Conservation (phyloP, 1,140 invertebrate genomes). For the Camponotus vicinus region DNA sequence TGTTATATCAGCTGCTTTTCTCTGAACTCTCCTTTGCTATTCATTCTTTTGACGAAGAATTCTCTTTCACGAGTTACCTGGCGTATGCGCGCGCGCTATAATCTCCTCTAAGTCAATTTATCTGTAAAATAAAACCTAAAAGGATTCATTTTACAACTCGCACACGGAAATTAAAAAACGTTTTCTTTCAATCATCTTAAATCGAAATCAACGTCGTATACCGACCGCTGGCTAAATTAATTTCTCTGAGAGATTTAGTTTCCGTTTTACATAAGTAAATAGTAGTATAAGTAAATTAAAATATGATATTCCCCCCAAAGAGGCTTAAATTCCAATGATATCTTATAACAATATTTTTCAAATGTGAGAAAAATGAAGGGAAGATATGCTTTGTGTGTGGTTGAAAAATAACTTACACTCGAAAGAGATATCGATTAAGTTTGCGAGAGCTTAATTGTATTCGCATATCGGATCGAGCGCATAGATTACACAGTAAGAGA, state of each 20-base stretch:
- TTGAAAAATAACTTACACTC: conserved; percentile 5
- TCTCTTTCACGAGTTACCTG: conserved; percentile 17
- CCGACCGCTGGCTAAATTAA: conserved; percentile 10
- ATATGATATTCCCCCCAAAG: neutral
- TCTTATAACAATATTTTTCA: neutral
- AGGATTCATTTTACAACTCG: conserved; percentile 26
- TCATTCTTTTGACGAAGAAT: conserved; percentile 48
- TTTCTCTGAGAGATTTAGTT: neutral
- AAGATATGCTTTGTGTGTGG: neutral
- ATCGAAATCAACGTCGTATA: neutral
- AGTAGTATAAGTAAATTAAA: conserved; percentile 5
- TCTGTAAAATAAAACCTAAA: conserved; percentile 44
- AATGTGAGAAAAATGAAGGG: neutral
- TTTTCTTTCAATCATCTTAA: conserved; percentile 46
- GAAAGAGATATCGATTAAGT: conserved; percentile 1
- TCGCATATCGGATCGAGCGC: neutral
- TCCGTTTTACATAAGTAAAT: neutral
- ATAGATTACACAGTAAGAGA: neutral
- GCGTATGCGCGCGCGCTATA: conserved; percentile 44
- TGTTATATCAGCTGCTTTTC: conserved; percentile 69
- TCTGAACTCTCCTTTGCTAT: neutral
- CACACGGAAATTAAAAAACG: conserved; percentile 16
- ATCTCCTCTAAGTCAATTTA: conserved; percentile 41
- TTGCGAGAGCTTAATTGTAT: conserved; percentile 4
- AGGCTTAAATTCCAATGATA: no score